phyloP scores from a whole-genome alignment of 2,888 invertebrate species.

The Esperia sulphurella region DNA sequence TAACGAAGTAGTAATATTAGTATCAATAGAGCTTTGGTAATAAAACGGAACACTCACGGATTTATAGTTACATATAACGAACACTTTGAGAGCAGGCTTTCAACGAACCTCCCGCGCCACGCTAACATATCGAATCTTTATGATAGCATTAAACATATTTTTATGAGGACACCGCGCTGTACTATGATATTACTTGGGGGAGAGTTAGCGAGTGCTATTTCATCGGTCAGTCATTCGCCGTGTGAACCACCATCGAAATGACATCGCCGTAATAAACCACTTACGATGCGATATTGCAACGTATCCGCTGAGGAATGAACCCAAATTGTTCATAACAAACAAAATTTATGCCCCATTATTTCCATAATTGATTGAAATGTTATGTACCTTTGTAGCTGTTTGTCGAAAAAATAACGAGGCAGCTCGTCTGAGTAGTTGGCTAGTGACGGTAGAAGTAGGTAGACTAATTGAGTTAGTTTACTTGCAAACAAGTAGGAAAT shows the following conservation, averaged over 20 bases:
- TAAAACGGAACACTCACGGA: slow-evolving; percentile 61
- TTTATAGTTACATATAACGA: slow-evolving; percentile 54
- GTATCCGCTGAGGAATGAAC: slow-evolving; percentile 33
- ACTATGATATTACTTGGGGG: slow-evolving; percentile 51
- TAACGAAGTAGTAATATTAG: slow-evolving; percentile 43
- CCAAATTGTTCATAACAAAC: slow-evolving; percentile 35
- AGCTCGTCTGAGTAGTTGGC: slow-evolving; percentile 16
- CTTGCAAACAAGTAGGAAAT: slow-evolving; percentile 29
- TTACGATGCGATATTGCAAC: slow-evolving; percentile 42
- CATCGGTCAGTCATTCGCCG: slow-evolving; percentile 62
- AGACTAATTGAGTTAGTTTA: slow-evolving; percentile 33
- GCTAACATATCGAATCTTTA: slow-evolving; percentile 71
- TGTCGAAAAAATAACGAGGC: slow-evolving; percentile 19
- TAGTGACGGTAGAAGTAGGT: slow-evolving; percentile 21
- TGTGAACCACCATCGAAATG: slow-evolving; percentile 57
- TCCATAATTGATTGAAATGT: slow-evolving; percentile 3
- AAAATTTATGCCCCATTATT: slow-evolving; percentile 33
- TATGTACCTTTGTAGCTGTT: background rate
- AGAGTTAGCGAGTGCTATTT: slow-evolving; percentile 38
- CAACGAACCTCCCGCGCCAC: slow-evolving; percentile 44
- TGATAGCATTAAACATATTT: slow-evolving; percentile 76
- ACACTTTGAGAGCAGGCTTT: slow-evolving; percentile 56
- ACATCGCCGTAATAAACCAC: slow-evolving; percentile 59
- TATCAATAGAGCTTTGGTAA: slow-evolving; percentile 51
- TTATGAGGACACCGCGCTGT: slow-evolving; percentile 71